A percentile compares a stretch with the other conserved stretches of the same genome.
Conservation (phyloP, 2,888 invertebrate genomes). For the Drosophila planitibia region DNA sequence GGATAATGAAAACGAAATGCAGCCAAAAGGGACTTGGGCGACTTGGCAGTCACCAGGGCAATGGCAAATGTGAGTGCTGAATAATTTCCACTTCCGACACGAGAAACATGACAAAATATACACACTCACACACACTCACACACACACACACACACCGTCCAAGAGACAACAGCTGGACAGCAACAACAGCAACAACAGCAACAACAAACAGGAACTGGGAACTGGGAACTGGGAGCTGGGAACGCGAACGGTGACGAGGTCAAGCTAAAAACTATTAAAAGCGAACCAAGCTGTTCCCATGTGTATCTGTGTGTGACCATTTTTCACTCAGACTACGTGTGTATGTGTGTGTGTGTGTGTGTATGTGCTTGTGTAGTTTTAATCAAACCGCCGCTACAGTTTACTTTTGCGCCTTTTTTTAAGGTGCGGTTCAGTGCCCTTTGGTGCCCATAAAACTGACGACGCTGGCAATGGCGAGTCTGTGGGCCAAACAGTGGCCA, state of each 20-base stretch:
- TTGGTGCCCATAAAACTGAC: conserved; percentile 75
- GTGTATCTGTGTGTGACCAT: conserved; percentile 66
- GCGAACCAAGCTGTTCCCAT: conserved; percentile 71
- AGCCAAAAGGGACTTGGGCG: conserved; percentile 56
- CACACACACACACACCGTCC: conserved; percentile 28
- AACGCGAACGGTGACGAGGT: conserved; percentile 72
- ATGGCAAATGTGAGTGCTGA: conserved; percentile 60
- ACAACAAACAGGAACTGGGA: conserved; percentile 28
- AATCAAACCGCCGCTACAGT: conserved; percentile 75
- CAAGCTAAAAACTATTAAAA: conserved; percentile 79
- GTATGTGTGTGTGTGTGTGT: conserved; percentile 2
- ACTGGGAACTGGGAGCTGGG: conserved; percentile 29
- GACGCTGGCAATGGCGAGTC: conserved; percentile 31
- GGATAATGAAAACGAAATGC: conserved; percentile 77
- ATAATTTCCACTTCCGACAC: conserved; percentile 80
- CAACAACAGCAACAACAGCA: conserved; percentile 22
- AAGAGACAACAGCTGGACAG: conserved; percentile 54
- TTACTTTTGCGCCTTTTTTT: conserved; percentile 76
- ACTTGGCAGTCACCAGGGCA: conserved; percentile 66
- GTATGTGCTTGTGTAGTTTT: conserved; percentile 60
- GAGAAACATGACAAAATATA: conserved; percentile 64
- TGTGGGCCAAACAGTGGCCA: conserved; percentile 37
- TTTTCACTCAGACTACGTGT: conserved; percentile 40
- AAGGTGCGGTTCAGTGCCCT: conserved; percentile 82
- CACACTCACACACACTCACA: conserved; percentile 14